These are phyloP conservation scores for Brachionus asplanchnoidis DNA, from an alignment of 1,140 invertebrate genomes.

Conservation along the genomic window DNA sequence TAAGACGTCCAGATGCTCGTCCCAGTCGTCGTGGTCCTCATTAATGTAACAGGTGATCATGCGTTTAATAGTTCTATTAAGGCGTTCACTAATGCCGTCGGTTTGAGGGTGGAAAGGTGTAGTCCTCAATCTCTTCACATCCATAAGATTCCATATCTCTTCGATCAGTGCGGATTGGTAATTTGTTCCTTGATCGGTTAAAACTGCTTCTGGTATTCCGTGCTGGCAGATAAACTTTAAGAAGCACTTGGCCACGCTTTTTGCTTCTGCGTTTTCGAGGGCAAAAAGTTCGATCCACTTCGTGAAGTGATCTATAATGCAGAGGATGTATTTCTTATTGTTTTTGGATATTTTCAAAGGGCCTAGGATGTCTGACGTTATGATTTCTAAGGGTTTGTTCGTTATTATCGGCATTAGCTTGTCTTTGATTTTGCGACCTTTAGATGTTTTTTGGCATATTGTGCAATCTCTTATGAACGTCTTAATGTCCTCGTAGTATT, in stretches of 20 bases:
- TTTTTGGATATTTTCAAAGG: conserved; percentile 43
- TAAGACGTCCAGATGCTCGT: not conserved
- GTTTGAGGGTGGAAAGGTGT: conserved; percentile 45
- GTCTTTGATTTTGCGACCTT: not conserved
- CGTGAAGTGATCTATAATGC: conserved; percentile 49
- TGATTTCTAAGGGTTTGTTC: conserved; percentile 1
- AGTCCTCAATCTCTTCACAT: conserved; percentile 43
- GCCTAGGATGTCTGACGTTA: conserved; percentile 49
- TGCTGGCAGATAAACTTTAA: conserved; percentile 49
- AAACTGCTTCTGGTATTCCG: conserved; percentile 51
- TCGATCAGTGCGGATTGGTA: conserved; percentile 43
- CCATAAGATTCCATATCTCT: conserved; percentile 44
- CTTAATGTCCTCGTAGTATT: not conserved
- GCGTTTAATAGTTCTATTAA: not conserved
- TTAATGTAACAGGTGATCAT: not conserved
- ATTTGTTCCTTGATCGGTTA: conserved; percentile 50
- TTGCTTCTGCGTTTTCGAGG: conserved; percentile 44
- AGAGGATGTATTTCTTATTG: conserved; percentile 47
- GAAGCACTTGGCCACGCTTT: conserved; percentile 50
- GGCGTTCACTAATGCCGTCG: conserved; percentile 43
- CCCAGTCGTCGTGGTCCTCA: not conserved
- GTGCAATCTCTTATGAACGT: not conserved
- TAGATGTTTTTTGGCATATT: conserved; percentile 19
- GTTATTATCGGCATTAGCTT: conserved; percentile 15
- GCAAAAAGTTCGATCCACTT: conserved; percentile 47